These are phyloP conservation scores for Trogon surrucura DNA, from an alignment of 2,113 vertebrate species.

Conservation along the genomic window DNA sequence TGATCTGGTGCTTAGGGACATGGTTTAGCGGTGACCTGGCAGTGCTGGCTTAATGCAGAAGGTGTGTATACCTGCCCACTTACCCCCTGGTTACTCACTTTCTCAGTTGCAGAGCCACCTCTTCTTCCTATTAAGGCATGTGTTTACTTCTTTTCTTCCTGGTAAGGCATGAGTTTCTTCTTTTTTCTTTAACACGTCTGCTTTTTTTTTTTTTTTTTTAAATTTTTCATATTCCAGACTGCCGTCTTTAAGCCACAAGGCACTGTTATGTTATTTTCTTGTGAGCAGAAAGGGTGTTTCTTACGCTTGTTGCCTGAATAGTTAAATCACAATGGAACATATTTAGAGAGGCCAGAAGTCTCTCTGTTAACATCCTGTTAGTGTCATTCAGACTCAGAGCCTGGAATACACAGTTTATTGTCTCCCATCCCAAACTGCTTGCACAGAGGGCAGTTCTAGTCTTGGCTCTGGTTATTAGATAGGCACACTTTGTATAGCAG, in stretches of 20 bases:
- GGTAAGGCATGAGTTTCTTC: neutral
- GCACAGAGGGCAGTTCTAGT: neutral
- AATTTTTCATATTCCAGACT: neutral
- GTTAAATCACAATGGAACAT: neutral
- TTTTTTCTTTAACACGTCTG: neutral
- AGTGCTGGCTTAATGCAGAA: neutral
- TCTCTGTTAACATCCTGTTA: neutral
- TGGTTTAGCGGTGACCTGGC: too few species aligned
- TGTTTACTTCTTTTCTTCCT: neutral
- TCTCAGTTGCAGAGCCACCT: neutral
- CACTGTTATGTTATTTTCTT: neutral
- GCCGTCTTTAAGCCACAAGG: neutral
- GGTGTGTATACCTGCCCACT: neutral
- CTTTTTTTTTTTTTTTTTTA: too few species aligned
- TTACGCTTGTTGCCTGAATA: neutral
- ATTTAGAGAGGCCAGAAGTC: neutral
- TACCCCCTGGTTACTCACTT: too few species aligned
- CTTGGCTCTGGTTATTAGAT: neutral
- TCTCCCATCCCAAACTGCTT: neutral
- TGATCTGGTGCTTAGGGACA: too few species aligned
- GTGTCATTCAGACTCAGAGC: neutral
- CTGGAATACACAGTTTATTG: neutral
- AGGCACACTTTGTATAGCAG: neutral
- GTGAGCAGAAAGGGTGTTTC: neutral
- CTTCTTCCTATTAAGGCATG: neutral